Percentiles rank a stretch among this genome's conserved stretches.
Evolutionary conservation across 2,888 invertebrate species (phyloP).

Genomic region (Drosophila colorata): DNA sequence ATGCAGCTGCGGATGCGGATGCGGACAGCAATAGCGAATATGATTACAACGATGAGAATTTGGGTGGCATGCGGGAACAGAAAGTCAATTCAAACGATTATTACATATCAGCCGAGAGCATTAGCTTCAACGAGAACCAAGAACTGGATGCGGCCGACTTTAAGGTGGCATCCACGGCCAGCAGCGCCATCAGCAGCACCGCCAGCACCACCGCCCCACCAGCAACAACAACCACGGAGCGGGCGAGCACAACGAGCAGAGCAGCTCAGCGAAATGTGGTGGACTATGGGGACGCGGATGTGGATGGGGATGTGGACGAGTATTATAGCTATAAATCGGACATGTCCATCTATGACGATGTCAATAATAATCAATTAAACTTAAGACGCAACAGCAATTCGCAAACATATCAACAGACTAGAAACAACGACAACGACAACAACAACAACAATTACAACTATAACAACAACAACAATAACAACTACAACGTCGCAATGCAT

Average conservation of each 20-base stretch:
- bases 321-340: slow-evolving; percentile 82
- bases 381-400: slow-evolving; percentile 78
- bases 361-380: slow-evolving; percentile 85
- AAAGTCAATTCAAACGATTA: slow-evolving; percentile 83
- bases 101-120: slow-evolving; percentile 84
- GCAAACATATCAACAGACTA: slow-evolving; percentile 79
- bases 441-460: slow-evolving; percentile 41
- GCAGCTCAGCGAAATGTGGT: slow-evolving; percentile 24
- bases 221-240: slow-evolving; percentile 19
- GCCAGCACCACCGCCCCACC: slow-evolving; percentile 22
- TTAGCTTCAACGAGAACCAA: slow-evolving; percentile 72
- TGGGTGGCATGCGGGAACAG: slow-evolving; percentile 51
- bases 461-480: slow-evolving; percentile 27
- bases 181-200: slow-evolving; percentile 4
- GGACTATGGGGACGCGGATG: slow-evolving; percentile 44
- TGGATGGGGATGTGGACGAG: slow-evolving; percentile 74
- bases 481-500: slow-evolving; percentile 53
- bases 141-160: slow-evolving; percentile 72
- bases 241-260: slow-evolving; percentile 18
- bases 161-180: slow-evolving; percentile 55
- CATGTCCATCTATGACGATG: slow-evolving; percentile 85
- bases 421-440: slow-evolving; percentile 37
- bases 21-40: slow-evolving; percentile 49
- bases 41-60: slow-evolving; percentile 64
- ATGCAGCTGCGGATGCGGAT: slow-evolving; percentile 25